Evolutionary conservation across 2,797 vertebrate genomes (phyloP).

Genomic region (Manis pentadactyla): DNA sequence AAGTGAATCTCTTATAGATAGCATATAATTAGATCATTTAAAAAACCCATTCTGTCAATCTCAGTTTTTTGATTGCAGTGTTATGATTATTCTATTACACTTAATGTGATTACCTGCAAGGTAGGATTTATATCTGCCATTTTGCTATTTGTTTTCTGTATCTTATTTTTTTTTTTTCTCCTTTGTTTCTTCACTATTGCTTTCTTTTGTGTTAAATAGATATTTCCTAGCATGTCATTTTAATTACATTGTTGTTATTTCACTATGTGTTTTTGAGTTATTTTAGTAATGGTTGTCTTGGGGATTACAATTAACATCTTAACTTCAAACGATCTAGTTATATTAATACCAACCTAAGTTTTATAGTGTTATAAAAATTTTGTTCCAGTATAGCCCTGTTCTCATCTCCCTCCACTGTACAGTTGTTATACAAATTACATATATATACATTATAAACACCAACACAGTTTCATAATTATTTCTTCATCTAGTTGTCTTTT

Average conservation of each 20-base stretch:
- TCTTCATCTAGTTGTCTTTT: not conserved
- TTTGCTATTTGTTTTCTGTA: not conserved
- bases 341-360: not conserved
- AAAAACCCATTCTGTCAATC: not conserved
- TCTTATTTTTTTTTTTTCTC: not conserved
- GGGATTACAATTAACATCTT: not conserved
- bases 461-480: not conserved
- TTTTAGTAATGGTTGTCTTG: not conserved
- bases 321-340: not conserved
- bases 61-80: not conserved
- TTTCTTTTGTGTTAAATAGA: not conserved
- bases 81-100: not conserved
- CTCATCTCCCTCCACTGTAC: not conserved
- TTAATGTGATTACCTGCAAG: not conserved
- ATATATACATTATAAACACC: not conserved
- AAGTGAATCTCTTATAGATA: not conserved
- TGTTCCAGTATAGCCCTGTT: not conserved
- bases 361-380: not conserved
- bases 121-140: not conserved
- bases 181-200: not conserved
- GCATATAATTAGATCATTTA: not conserved
- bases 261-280: not conserved
- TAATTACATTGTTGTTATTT: not conserved
- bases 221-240: not conserved
- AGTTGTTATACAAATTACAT: not conserved